Base-by-base conservation (phyloP, 2,888 invertebrate genomes). In the Apodemia hepburni region DNA sequence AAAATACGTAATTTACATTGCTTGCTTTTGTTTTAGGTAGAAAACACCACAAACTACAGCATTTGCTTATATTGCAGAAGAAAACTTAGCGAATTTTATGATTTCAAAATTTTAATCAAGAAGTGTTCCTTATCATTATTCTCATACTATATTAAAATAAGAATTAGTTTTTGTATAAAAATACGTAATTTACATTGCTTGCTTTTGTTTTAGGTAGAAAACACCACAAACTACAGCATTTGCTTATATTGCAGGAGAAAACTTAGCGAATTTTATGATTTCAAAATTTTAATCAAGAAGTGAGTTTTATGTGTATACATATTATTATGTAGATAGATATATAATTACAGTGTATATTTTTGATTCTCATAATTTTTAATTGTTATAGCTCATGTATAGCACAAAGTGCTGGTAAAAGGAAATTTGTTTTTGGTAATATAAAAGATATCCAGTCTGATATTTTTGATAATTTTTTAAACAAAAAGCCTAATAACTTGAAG, bases 231-330 rank as follows among this genome's bases (percentile, higher is more conserved):
- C 42, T 69, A 77, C 65, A 71, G 75, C 69, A 74, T 85, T 67
- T 86, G 86, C 72, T 71, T 77, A 11, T 68, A 63, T 64, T 93
- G 93, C 71, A 78, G 86, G 62, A 73, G 75, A 69, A 83, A 77
- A 72, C 76, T 82, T 2, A 71, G 47, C 66, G 81, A 79, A 18
- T 73, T 73, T n/a, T 81, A 79, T 72, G 72, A 78, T 11, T 85
- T 85, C 67, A 84, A 79, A 73, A 65, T 71, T 2, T 69, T 76
- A 11, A 80, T 86, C 61, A 77, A 81, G 72, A 78, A 73, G 82
- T 80, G 69, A 69, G 70, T 68, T 11, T 9, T 35, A 22, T 22
- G 2, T 22, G 22, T 22, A 22, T 22, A 2, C 22, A 22, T 22
- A 22, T 22, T n/a, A n/a, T n/a, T n/a, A n/a, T n/a, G n/a, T n/a